These are phyloP conservation scores for Benthosema pterotum DNA, from an alignment of 2,797 vertebrate genomes.

Conservation along the genomic window DNA sequence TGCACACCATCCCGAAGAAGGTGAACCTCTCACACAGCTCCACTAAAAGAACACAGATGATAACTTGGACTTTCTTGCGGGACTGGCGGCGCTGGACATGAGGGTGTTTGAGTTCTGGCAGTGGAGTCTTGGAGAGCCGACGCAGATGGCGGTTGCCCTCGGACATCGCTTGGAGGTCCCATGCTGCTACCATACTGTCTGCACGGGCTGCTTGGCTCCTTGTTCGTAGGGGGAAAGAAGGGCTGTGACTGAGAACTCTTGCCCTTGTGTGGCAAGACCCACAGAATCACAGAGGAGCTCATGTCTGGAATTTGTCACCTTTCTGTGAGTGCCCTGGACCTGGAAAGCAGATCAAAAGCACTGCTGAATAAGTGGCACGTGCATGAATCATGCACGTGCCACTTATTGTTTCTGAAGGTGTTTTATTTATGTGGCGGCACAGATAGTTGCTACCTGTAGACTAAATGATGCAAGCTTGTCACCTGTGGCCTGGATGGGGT, in stretches of 20 bases:
- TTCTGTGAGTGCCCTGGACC: slow-evolving; percentile 68
- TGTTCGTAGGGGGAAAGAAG: neutral
- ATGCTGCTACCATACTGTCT: slow-evolving; percentile 63
- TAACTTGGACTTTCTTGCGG: slow-evolving; percentile 82
- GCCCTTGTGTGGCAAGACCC: neutral
- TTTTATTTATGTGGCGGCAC: slow-evolving; percentile 36
- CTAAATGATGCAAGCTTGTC: slow-evolving; percentile 41
- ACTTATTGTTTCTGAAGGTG: slow-evolving; percentile 23
- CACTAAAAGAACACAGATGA: slow-evolving; percentile 87
- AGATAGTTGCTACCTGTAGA: neutral
- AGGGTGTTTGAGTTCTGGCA: slow-evolving; percentile 19
- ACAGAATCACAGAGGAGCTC: slow-evolving; percentile 41
- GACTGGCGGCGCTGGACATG: slow-evolving; percentile 40
- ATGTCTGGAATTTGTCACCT: slow-evolving; percentile 81
- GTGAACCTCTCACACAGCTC: slow-evolving; percentile 92
- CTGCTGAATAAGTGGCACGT: neutral
- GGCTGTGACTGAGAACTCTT: slow-evolving; percentile 23
- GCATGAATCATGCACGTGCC: slow-evolving; percentile 45
- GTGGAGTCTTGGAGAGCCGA: slow-evolving; percentile 32
- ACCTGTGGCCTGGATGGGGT: slow-evolving; percentile 1
- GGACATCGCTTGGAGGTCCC: slow-evolving; percentile 34
- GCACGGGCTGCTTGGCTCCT: slow-evolving; percentile 46
- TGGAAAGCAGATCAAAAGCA: slow-evolving; percentile 47
- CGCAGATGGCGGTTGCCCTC: slow-evolving; percentile 39
- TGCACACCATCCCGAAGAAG: slow-evolving; percentile 93